Evolutionary conservation across 2,888 invertebrate species (phyloP).

Genomic region (Diadromus collaris): DNA sequence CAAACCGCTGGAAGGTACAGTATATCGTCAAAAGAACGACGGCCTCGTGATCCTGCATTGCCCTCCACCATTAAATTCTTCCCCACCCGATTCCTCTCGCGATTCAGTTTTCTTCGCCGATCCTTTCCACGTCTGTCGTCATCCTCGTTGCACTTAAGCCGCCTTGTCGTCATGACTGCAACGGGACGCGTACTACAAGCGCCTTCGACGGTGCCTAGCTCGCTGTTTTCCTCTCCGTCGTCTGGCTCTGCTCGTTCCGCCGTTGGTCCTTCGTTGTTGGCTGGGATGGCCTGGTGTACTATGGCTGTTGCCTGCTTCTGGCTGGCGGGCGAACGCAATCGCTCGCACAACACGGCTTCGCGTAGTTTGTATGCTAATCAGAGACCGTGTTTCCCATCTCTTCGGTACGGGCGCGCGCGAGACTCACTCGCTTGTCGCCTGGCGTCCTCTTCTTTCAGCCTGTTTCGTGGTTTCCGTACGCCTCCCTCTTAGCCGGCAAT

Average conservation of each 20-base stretch:
- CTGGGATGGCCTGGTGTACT: conserved; percentile 24
- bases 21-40: neutral
- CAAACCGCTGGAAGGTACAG: neutral
- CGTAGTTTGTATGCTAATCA: conserved; percentile 76
- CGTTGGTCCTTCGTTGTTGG: conserved; percentile 25
- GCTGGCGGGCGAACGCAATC: conserved; percentile 52
- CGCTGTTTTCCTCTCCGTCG: conserved; percentile 28
- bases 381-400: conserved; percentile 68
- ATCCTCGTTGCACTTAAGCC: conserved; percentile 19
- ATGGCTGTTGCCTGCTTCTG: conserved; percentile 24
- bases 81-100: neutral
- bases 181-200: conserved; percentile 31
- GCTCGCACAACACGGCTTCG: conserved; percentile 69
- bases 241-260: conserved; percentile 29
- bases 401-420: conserved; percentile 50
- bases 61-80: neutral
- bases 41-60: neutral
- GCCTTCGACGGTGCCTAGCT: neutral
- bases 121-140: conserved; percentile 11
- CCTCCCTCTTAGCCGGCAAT: conserved; percentile 16
- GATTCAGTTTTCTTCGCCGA: neutral
- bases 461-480: conserved; percentile 34
- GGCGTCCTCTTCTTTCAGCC: conserved; percentile 43
- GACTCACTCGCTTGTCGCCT: conserved; percentile 48
- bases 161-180: conserved; percentile 36